phyloP scores from a whole-genome alignment of 1,140 invertebrate genomes.

The Tigriopus japonicus region DNA sequence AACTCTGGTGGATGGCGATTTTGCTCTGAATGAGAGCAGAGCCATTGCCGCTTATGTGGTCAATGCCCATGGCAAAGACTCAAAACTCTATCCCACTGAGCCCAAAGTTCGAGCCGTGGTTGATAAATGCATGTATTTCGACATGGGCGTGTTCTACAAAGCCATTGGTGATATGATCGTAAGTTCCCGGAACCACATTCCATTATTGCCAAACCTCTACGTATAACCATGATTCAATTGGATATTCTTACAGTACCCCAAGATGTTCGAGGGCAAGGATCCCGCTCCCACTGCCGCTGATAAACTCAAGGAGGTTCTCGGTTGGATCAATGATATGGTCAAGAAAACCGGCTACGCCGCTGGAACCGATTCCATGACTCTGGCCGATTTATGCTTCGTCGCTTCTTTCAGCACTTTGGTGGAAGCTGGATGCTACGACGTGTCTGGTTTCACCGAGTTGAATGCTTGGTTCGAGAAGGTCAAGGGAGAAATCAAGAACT shows the following conservation, averaged over 20 bases:
- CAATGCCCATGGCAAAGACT: not conserved
- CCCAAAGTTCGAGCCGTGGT: not conserved
- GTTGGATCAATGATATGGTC: not conserved
- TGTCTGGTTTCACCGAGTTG: not conserved
- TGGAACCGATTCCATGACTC: not conserved
- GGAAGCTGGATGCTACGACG: not conserved
- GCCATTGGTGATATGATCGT: not conserved
- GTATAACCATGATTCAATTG: too few relatives aligned
- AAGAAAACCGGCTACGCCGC: not conserved
- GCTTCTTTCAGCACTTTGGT: not conserved
- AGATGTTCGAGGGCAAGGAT: not conserved
- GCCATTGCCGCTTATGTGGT: not conserved
- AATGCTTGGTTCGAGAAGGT: slow-evolving; percentile 1
- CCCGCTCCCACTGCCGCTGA: not conserved
- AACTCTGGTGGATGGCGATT: not conserved
- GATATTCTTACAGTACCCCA: not conserved
- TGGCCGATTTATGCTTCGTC: not conserved
- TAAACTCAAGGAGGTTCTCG: not conserved
- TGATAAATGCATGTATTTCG: not conserved
- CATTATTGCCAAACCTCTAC: too few relatives aligned
- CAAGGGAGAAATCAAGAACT: not conserved
- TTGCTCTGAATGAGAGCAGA: not conserved
- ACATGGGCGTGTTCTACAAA: slow-evolving; percentile 7
- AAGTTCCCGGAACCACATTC: not conserved
- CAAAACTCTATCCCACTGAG: not conserved